These are phyloP conservation scores for Pelodytes ibericus DNA, from an alignment of 2,797 vertebrate species.

Conservation along the genomic window DNA sequence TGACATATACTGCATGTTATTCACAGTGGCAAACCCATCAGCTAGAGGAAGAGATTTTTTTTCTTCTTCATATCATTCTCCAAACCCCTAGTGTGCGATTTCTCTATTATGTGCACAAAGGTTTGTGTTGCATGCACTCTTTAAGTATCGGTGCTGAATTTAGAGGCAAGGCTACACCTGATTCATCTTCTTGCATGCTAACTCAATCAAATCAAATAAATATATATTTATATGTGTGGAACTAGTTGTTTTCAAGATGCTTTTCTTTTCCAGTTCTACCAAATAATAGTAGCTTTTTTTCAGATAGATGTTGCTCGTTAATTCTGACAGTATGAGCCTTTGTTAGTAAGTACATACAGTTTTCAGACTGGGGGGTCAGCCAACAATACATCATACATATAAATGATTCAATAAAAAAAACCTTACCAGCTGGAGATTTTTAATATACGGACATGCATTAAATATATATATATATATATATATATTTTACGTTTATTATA, in stretches of 20 bases:
- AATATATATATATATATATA: too few relatives aligned
- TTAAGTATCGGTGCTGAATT: background rate
- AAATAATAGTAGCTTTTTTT: background rate
- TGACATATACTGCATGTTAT: conserved; percentile 29
- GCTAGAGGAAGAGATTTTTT: conserved; percentile 4
- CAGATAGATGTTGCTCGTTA: conserved; percentile 26
- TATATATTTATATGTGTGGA: conserved; percentile 17
- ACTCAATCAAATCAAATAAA: background rate
- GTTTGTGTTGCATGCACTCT: conserved; percentile 1
- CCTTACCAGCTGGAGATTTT: background rate
- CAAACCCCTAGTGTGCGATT: conserved; percentile 30
- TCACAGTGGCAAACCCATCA: conserved; percentile 27
- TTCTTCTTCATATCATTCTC: conserved; percentile 39
- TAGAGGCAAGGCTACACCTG: conserved; percentile 4
- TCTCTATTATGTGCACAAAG: conserved; percentile 43
- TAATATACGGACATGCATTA: background rate
- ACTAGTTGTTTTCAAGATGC: background rate
- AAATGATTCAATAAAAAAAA: background rate
- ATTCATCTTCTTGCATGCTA: conserved; percentile 12
- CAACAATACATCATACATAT: background rate
- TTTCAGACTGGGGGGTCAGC: background rate
- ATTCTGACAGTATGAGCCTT: conserved; percentile 5
- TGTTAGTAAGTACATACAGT: background rate
- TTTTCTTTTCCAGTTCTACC: background rate
- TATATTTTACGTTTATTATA: too few relatives aligned